Conservation (phyloP, 2,888 invertebrate species). For the Acleris sparsana region DNA sequence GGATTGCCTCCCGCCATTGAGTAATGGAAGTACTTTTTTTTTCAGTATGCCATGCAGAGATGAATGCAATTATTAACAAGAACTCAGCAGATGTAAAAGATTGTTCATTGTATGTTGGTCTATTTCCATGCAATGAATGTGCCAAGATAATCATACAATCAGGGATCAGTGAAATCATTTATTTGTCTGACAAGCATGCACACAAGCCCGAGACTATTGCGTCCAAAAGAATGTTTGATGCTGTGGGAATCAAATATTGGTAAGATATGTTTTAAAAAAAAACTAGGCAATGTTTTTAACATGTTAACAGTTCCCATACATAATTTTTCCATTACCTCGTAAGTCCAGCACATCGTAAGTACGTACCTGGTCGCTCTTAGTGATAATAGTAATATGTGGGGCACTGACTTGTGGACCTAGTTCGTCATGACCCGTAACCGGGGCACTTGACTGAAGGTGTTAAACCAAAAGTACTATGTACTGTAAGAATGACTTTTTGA, state of each 20-base stretch:
- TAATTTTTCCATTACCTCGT: too few species aligned
- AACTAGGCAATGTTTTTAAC: too few species aligned
- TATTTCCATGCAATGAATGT: conserved; percentile 99
- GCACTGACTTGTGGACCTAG: too few species aligned
- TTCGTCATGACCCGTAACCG: too few species aligned
- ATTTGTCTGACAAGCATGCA: conserved; percentile 92
- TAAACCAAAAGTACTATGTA: too few species aligned
- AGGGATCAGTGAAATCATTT: conserved; percentile 91
- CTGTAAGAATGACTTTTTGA: too few species aligned
- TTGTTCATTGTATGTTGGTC: conserved; percentile 93
- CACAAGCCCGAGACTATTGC: conserved; percentile 87
- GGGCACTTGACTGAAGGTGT: too few species aligned
- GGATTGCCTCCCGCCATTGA: background rate
- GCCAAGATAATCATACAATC: conserved; percentile 98
- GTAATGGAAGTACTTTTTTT: conserved; percentile 40
- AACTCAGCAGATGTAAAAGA: conserved; percentile 89
- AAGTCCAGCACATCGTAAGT: too few species aligned
- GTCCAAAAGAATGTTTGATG: conserved; percentile 91
- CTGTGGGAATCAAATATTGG: conserved; percentile 88
- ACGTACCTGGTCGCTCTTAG: too few species aligned
- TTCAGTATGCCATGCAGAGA: conserved; percentile 98
- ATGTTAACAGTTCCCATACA: too few species aligned
- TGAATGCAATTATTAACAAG: conserved; percentile 98
- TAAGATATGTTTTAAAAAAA: too few species aligned
- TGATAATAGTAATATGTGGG: too few species aligned